phyloP scores from a whole-genome alignment of 2,113 vertebrate species.

The Aspidoscelis tigris region DNA sequence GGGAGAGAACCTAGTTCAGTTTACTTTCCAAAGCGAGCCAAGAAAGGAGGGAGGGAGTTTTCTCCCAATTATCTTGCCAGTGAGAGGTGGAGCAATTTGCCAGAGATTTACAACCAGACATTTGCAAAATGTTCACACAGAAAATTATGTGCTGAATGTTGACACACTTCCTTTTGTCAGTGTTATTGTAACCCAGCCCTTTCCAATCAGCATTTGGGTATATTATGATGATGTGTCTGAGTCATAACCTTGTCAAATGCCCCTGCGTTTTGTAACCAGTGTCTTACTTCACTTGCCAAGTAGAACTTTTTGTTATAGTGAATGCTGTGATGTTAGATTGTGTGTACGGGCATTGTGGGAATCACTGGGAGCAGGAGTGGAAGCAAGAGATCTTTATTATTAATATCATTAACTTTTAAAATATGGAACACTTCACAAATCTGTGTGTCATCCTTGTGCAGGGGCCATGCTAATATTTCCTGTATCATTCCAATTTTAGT shows the following conservation, averaged over 20 bases:
- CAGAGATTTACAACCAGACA: conserved; percentile 2
- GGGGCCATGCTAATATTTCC: no score
- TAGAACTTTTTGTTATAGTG: not conserved
- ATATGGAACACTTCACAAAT: no score
- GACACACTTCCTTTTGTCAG: conserved; percentile 43
- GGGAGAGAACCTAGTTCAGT: not conserved
- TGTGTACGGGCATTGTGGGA: conserved; percentile 9
- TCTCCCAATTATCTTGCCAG: conserved; percentile 21
- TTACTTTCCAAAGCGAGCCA: conserved; percentile 40
- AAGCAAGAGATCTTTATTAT: not conserved
- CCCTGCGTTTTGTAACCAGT: conserved; percentile 58
- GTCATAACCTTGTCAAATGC: conserved; percentile 57
- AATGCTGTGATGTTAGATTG: not conserved
- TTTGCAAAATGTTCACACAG: conserved; percentile 42
- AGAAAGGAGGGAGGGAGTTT: conserved; percentile 36
- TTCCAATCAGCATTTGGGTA: conserved; percentile 45
- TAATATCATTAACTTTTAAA: no score
- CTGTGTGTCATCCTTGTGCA: no score
- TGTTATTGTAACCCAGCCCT: conserved; percentile 44
- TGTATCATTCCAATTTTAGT: no score
- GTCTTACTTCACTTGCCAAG: conserved; percentile 46
- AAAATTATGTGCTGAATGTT: conserved; percentile 26
- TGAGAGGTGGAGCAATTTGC: conserved; percentile 33
- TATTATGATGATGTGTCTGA: conserved; percentile 47
- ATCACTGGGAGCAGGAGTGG: not conserved